A percentile compares a stretch with the other conserved stretches of the same genome.
These are phyloP conservation scores for Cinara cedri DNA, from an alignment of 2,888 invertebrate species.

Conservation along the genomic window DNA sequence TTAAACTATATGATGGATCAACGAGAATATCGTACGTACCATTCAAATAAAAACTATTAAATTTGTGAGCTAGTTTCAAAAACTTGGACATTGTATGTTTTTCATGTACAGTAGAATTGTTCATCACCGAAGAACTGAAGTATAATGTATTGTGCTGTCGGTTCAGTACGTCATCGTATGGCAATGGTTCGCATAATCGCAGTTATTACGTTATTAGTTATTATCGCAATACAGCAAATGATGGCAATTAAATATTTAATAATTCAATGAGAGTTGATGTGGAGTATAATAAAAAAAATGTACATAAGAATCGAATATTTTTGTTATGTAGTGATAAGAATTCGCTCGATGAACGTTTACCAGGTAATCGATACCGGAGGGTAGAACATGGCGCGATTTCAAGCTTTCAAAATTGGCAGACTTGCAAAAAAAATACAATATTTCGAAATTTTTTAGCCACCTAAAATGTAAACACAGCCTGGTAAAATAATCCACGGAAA, in stretches of 20 bases:
- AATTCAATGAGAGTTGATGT: no score
- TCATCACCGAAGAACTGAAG: conserved; percentile 3
- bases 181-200: not conserved
- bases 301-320: not conserved
- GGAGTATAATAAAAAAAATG: not conserved
- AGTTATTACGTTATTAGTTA: no score
- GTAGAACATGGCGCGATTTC: conserved; percentile 10
- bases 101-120: not conserved
- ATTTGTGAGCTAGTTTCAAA: conserved; percentile 82
- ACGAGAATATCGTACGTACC: conserved; percentile 67
- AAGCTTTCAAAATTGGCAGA: not conserved
- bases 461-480: no score
- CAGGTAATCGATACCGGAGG: conserved; percentile 24
- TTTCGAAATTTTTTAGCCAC: no score
- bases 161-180: conserved; percentile 22
- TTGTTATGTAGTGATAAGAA: conserved; percentile 17
- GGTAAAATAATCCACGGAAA: no score
- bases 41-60: conserved; percentile 87
- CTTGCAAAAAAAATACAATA: no score
- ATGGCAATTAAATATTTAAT: not conserved
- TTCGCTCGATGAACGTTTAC: conserved; percentile 21
- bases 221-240: not conserved
- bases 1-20: not conserved
- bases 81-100: conserved; percentile 68
- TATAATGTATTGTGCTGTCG: not conserved